Evolutionary conservation across 1,140 invertebrate genomes (phyloP), one percentile per base, ranked within the genome.

Genomic region (Sycophaga agraensis): DNA sequence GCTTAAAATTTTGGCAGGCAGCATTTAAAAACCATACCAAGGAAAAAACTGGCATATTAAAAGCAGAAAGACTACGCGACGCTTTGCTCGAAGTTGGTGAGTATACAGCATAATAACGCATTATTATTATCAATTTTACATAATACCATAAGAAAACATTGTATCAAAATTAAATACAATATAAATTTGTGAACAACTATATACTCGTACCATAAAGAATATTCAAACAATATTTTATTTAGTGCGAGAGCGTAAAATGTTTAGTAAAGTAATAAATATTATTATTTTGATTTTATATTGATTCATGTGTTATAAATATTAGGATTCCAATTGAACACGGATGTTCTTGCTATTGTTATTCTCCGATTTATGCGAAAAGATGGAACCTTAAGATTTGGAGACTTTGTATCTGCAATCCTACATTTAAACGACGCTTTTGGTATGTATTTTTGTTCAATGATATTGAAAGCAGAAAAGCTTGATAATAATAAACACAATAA

Each of bases 331-430:
- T 80, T 94, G 34, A 93, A 89, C 66, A 91, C 90, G 17, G 89
- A 92, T 55, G 90, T 92, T 43, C 78, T 94, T 62, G 90, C 91
- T 4, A 85, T 92, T 35, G 81, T 96, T 16, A 88, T 94, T 45
- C 81, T 95, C 54, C 84, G 91, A 62, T 95, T 94, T 69, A 96
- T 96, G 90, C 86, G 93, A 59, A 96, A 95, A 78, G 93, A 97
- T 76, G 93, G 93, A 43, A 95, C 93, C 37, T 81, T 96, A n/a
- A 81, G 93, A 68, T 94, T 96, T 73, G 93, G 93, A 16, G 93
- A 97, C 77, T 96, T 94, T 74, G 93, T 96, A 0, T 92, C 90
- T 5, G 91, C 92, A 34, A 91, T 96, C 72, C 83, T 96, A 63
- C 92, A 94, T 73, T 82, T 97, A 28, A 92, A 90, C 59, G 87